phyloP scores from a whole-genome alignment of 2,797 vertebrate species.

The Macroramphosus scolopax region DNA sequence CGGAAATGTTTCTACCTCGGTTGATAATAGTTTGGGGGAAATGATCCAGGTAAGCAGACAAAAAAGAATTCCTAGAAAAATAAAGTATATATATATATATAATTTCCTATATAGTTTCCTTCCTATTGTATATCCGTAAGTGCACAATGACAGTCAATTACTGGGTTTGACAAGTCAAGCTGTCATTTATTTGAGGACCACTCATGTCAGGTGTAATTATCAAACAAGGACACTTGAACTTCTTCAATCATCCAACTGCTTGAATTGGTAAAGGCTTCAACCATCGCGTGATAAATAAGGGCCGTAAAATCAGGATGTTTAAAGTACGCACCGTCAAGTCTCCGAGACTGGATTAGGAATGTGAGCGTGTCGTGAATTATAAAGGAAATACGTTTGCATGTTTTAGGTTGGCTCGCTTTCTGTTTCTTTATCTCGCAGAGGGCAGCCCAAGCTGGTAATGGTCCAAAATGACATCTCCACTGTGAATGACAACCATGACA shows the following conservation, averaged over 20 bases:
- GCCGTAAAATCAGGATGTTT: constrained; percentile 47
- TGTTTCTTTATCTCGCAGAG: constrained; percentile 46
- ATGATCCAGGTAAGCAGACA: too few species aligned
- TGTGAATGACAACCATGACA: constrained; percentile 70
- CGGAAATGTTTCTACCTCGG: too few species aligned
- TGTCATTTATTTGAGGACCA: too few species aligned
- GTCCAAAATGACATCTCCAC: constrained; percentile 60
- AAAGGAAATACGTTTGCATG: too few species aligned
- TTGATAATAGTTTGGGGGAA: too few species aligned
- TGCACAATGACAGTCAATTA: too few species aligned
- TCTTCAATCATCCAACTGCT: not conserved
- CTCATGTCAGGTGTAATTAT: too few species aligned
- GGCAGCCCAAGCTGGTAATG: constrained; percentile 41
- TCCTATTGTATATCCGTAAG: too few species aligned
- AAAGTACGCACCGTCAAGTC: constrained; percentile 27
- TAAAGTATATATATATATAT: too few species aligned
- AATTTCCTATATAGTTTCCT: too few species aligned
- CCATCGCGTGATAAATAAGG: constrained; percentile 58
- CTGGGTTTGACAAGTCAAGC: too few species aligned
- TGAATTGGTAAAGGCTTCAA: constrained; percentile 7
- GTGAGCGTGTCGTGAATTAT: constrained; percentile 17
- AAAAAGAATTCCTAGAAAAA: too few species aligned
- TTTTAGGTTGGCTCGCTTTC: constrained; percentile 26
- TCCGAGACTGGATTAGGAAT: constrained; percentile 30
- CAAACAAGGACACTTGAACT: not conserved